Base-by-base conservation (phyloP, 2,113 vertebrate species). In the Girardinichthys multiradiatus region DNA sequence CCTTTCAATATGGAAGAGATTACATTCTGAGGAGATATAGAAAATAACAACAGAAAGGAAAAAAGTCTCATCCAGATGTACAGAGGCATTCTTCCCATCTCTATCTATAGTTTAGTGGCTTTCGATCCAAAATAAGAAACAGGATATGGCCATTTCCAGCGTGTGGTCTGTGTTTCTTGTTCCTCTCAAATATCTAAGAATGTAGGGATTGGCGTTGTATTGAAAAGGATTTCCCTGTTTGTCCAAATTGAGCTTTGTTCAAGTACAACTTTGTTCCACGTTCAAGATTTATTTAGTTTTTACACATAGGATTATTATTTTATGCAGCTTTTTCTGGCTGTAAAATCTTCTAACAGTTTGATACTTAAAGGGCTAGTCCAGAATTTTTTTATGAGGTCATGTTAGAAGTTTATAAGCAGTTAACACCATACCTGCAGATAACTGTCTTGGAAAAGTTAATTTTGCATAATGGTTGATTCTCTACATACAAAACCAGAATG, bases 61-160 rank as follows among this genome's bases (percentile, higher is more conserved):
- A 51, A 64, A 74, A 82, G 76, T 61, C 57, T 77, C 61, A 51
- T 71, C 82, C 83, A 65, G 77, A 74, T 86, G 80, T 83, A 80
- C 60, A 72, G 79, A 89, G 85, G 76, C 84, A 87, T 86, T 76
- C 71, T 75, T 90, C 33, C 57, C 29, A 24, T 33, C 39, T 57
- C 93, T 94, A 94, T 93, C 87, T 93, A 93, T 93, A 94, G 92
- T 92, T 89, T 89, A 81, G 89, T 85, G 86, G 90, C 88, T 93
- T 93, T 88, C 86, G 74, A 75, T 83, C 91, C 93, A 90, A 91
- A 93, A 83, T 85, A 91, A 91, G 91, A 66, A 84, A 84, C 87
- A 87, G 83, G 88, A 90, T 88, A 83, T 63, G 66, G 72, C 80
- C 59, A 48, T 75, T 83, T 90, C 71, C 80, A 89, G 79, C 62